phyloP scores from a whole-genome alignment of 1,140 invertebrate species.

The Sycophila sp. region DNA sequence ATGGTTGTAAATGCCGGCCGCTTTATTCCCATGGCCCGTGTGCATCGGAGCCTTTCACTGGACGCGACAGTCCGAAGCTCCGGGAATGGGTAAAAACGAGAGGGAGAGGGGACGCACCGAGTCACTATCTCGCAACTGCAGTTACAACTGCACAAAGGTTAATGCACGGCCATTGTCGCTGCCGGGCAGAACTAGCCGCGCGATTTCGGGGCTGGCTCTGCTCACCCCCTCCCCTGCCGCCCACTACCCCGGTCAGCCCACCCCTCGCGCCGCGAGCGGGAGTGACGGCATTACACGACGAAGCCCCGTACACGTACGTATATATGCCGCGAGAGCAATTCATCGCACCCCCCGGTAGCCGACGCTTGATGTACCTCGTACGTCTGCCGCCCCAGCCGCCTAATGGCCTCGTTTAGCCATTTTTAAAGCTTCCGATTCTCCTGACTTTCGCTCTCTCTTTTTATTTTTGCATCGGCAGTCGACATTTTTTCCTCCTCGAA shows the following conservation, averaged over 20 bases:
- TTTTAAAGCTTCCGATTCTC: conserved; percentile 23
- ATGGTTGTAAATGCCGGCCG: conserved; percentile 61
- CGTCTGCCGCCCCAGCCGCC: neutral
- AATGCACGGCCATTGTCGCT: conserved; percentile 64
- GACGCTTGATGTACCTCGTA: conserved; percentile 7
- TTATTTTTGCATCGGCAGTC: no score
- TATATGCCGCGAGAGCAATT: conserved; percentile 4
- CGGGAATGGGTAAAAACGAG: conserved; percentile 32
- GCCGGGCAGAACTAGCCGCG: conserved; percentile 59
- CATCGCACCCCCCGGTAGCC: neutral
- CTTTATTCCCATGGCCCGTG: conserved; percentile 38
- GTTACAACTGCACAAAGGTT: conserved; percentile 66
- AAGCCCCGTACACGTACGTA: neutral
- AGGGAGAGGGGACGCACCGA: conserved; percentile 44
- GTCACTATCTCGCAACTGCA: conserved; percentile 64
- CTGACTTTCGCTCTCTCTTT: neutral
- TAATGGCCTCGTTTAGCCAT: conserved; percentile 30
- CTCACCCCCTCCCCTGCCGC: neutral
- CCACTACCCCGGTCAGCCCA: no score
- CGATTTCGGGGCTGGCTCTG: conserved; percentile 48
- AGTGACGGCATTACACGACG: conserved; percentile 45
- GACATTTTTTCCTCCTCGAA: no score
- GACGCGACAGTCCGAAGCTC: conserved; percentile 41
- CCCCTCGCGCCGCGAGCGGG: conserved; percentile 42
- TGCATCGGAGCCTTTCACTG: conserved; percentile 45